Conservation (phyloP, 2,888 invertebrate species). For the Rotaria magnacalcarata region DNA sequence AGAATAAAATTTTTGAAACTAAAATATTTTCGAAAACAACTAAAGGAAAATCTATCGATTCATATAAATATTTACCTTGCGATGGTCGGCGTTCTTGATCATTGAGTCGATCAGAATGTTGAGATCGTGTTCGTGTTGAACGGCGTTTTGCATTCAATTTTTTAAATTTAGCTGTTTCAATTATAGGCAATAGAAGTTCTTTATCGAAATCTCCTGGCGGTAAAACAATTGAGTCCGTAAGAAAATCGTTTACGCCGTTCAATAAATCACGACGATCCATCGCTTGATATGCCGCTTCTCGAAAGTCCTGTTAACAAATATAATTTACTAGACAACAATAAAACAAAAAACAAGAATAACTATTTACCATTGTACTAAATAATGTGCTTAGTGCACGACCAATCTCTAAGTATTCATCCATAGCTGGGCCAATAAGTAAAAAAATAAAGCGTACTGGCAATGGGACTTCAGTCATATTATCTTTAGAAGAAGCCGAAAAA, state of each 20-base stretch:
- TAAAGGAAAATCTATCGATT: neutral
- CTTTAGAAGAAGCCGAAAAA: constrained; percentile 47
- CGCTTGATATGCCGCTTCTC: constrained; percentile 41
- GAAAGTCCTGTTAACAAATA: constrained; percentile 27
- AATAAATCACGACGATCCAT: constrained; percentile 45
- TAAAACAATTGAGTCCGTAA: constrained; percentile 33
- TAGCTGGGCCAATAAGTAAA: constrained; percentile 76
- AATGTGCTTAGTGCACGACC: constrained; percentile 89
- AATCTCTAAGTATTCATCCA: constrained; percentile 79
- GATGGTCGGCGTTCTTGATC: neutral
- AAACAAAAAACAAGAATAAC: neutral
- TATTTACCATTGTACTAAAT: constrained; percentile 76
- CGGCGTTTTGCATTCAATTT: constrained; percentile 42
- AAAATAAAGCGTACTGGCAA: constrained; percentile 89
- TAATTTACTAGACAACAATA: neutral
- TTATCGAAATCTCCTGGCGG: constrained; percentile 44
- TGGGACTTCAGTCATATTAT: constrained; percentile 62
- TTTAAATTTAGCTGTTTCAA: constrained; percentile 39
- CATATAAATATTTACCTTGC: neutral
- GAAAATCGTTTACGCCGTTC: constrained; percentile 40
- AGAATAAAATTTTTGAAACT: neutral
- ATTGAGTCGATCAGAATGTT: neutral
- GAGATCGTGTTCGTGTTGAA: neutral
- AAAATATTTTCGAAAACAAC: neutral
- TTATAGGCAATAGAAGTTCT: constrained; percentile 40